A percentile compares a stretch with the other conserved stretches of the same genome.
These are phyloP conservation scores for Gibbula magus DNA, from an alignment of 2,888 invertebrate species.

Conservation along the genomic window DNA sequence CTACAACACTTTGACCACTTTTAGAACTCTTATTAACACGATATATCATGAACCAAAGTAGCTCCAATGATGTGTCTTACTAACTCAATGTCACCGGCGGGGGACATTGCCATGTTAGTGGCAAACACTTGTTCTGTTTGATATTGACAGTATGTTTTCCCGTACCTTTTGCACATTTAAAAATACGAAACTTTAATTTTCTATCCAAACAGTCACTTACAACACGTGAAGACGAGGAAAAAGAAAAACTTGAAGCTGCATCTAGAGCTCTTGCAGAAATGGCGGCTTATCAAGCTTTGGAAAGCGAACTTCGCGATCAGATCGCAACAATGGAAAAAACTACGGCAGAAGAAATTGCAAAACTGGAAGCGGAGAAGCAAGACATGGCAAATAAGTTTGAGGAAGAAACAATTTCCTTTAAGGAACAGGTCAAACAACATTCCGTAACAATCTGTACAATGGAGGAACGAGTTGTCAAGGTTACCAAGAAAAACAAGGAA, in stretches of 20 bases:
- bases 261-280: constrained; percentile 57
- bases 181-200: too few relatives aligned
- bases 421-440: constrained; percentile 73
- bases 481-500: constrained; percentile 71
- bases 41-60: too few relatives aligned
- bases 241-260: constrained; percentile 60
- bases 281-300: constrained; percentile 58
- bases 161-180: too few relatives aligned
- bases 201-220: constrained; percentile 54
- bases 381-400: constrained; percentile 53
- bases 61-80: too few relatives aligned
- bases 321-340: constrained; percentile 50
- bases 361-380: constrained; percentile 44
- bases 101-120: too few relatives aligned
- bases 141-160: too few relatives aligned
- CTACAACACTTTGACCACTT: too few relatives aligned
- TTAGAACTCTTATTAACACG: too few relatives aligned
- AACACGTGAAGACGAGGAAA: constrained; percentile 62
- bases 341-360: constrained; percentile 46
- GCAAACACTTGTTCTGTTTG: too few relatives aligned
- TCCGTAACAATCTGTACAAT: constrained; percentile 74
- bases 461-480: constrained; percentile 71
- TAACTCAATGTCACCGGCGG: too few relatives aligned
- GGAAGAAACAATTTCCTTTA: constrained; percentile 62
- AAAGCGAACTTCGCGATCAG: constrained; percentile 58